Conservation (phyloP, 2,113 vertebrate genomes). For the Oreamnos americanus region DNA sequence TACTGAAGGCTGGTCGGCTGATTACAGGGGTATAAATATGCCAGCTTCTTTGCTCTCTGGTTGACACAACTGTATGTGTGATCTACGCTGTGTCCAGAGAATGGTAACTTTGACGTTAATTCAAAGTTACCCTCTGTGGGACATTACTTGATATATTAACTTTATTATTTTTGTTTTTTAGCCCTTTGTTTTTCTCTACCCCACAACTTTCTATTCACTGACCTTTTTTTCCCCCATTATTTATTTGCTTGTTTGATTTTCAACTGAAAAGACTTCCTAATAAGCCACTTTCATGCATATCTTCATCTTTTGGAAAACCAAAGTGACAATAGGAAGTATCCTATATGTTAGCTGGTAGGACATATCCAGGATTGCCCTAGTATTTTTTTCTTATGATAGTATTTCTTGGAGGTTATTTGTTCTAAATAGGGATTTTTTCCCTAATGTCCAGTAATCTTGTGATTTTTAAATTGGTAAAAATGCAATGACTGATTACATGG, state of each 20-base stretch:
- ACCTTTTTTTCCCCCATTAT: background rate
- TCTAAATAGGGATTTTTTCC: background rate
- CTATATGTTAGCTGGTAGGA: background rate
- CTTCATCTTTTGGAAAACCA: background rate
- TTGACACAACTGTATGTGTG: background rate
- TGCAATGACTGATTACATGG: background rate
- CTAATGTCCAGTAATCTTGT: background rate
- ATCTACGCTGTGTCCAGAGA: background rate
- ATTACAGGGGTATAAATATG: background rate
- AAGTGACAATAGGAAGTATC: background rate
- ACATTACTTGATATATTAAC: background rate
- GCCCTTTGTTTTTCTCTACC: background rate
- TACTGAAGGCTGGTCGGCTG: background rate
- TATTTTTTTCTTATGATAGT: background rate
- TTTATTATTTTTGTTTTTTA: background rate
- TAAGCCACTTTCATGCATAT: background rate
- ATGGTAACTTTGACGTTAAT: background rate
- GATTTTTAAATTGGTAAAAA: background rate
- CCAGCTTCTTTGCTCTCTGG: background rate
- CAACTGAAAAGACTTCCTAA: background rate
- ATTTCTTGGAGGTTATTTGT: background rate
- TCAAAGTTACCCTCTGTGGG: background rate
- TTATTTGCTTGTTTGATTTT: background rate
- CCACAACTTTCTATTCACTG: background rate
- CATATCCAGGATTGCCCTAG: background rate